These are phyloP conservation scores for Hexactinellida sp. DNA, from an alignment of 37 sponge, comb jelly and placozoan genomes.

Conservation along the genomic window DNA sequence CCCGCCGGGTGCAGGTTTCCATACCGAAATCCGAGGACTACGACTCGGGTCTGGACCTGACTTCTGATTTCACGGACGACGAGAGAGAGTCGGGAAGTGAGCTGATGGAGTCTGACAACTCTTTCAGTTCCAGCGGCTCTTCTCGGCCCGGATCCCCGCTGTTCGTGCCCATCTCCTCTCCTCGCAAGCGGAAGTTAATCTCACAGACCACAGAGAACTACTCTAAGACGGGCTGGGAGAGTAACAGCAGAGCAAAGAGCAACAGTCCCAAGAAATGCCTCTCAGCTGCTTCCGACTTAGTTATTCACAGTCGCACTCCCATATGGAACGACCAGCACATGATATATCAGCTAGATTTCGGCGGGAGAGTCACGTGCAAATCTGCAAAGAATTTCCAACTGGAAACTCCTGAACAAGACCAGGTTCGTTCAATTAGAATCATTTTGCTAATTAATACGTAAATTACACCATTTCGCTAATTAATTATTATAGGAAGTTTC, in stretches of 20 bases:
- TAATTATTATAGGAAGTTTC: too few relatives aligned
- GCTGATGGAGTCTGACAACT: slow-evolving; percentile 11
- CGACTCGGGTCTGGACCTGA: slow-evolving; percentile 64
- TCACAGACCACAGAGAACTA: background rate
- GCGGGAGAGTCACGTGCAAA: slow-evolving; percentile 74
- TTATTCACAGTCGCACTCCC: slow-evolving; percentile 73
- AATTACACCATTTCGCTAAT: too few relatives aligned
- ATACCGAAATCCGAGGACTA: slow-evolving; percentile 41
- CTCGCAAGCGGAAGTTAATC: background rate
- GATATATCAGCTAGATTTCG: slow-evolving; percentile 91
- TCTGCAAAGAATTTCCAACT: slow-evolving; percentile 90
- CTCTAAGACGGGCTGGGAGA: slow-evolving; percentile 7
- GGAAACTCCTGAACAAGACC: slow-evolving; percentile 27
- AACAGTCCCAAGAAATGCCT: slow-evolving; percentile 11
- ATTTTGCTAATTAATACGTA: too few relatives aligned
- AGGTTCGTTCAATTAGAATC: background rate
- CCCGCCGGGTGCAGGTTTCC: slow-evolving; percentile 54
- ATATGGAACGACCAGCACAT: slow-evolving; percentile 86
- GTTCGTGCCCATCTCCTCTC: background rate
- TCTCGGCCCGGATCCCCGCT: background rate
- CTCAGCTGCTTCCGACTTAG: slow-evolving; percentile 38
- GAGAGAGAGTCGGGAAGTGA: background rate
- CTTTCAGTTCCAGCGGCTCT: background rate
- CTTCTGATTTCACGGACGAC: background rate
- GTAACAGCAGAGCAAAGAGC: background rate